Evolutionary conservation across 2,888 invertebrate genomes (phyloP), one percentile per base, ranked within the genome.

Genomic region (Nephrotoma flavescens): DNA sequence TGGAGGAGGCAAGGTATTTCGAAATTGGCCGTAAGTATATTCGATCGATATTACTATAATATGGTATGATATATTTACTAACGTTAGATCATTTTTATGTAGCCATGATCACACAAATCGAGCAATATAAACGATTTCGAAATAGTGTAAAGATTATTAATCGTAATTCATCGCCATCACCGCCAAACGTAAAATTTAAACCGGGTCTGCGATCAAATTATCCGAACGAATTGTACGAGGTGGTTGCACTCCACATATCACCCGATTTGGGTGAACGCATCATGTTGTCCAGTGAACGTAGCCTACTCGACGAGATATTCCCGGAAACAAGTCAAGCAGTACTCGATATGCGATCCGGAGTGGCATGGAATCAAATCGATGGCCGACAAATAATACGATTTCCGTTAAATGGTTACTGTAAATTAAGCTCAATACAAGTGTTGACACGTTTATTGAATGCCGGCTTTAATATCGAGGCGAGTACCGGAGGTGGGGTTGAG

Each of bases 1-100:
- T 97, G 84, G 97, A 97, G 90, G 99, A 99, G 91, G 98, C 98
- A 0, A 94, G 95, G 89, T 98, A 96, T 91, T 98, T 97, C 90
- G 97, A 98, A 90, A 95, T 98, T 88, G 94, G 95, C 88, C 95
- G 97, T 97, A 92, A 95, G 96, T 94, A 88, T 87, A 7, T 47
- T 31, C 31, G 31, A 31, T 2, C 31, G 19, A 11, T 86, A 31
- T 31, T 0, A 31, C 0, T 31, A n/a, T 31, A 2, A 31, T 31
- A 31, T 31, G 1, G 31, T 31, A 3, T 31, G 31, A 47, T 4
- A 47, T 47, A 47, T 47, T 47, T 19, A 12, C 83, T 19, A 41
- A 19, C 41, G 31, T 42, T 87, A n/a, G 83, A 9, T 41, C 0
- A 47, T 42, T 52, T 85, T 86, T 87, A 71, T 31, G 31, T 31